These are phyloP conservation scores for Scrobipalpa costella DNA, from an alignment of 2,888 invertebrate species.

Conservation along the genomic window DNA sequence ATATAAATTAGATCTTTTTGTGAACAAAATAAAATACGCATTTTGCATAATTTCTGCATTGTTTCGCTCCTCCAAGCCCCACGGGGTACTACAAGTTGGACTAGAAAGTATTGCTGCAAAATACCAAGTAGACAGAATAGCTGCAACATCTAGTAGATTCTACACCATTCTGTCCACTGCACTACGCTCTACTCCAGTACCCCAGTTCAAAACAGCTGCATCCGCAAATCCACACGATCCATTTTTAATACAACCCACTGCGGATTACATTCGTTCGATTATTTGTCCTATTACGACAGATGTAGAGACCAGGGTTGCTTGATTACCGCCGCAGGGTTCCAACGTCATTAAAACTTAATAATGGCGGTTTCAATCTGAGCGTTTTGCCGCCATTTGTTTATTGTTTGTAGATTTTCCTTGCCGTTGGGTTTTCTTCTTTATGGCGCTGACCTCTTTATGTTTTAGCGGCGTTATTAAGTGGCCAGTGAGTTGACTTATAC, in stretches of 20 bases:
- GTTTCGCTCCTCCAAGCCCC: too few species aligned
- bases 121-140: not conserved
- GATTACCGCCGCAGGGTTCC: conserved; percentile 46
- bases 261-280: conserved; percentile 56
- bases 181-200: conserved; percentile 6
- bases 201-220: conserved; percentile 20
- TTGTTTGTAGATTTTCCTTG: conserved; percentile 6
- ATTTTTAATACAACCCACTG: conserved; percentile 52
- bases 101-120: not conserved
- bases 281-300: conserved; percentile 64
- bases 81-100: too few species aligned
- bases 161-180: conserved; percentile 3
- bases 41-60: too few species aligned
- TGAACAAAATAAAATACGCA: too few species aligned
- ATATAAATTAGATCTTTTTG: too few species aligned
- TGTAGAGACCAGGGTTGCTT: conserved; percentile 67
- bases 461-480: not conserved
- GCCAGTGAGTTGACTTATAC: not conserved
- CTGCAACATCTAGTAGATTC: not conserved
- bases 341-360: conserved; percentile 74
- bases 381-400: conserved; percentile 3
- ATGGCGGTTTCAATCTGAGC: conserved; percentile 50
- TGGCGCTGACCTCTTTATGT: not conserved
- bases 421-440: conserved; percentile 7
- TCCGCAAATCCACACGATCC: conserved; percentile 37